A percentile compares a stretch with the other conserved stretches of the same genome.
phyloP scores from a whole-genome alignment of 1,140 invertebrate genomes.

The Diprion similis region DNA sequence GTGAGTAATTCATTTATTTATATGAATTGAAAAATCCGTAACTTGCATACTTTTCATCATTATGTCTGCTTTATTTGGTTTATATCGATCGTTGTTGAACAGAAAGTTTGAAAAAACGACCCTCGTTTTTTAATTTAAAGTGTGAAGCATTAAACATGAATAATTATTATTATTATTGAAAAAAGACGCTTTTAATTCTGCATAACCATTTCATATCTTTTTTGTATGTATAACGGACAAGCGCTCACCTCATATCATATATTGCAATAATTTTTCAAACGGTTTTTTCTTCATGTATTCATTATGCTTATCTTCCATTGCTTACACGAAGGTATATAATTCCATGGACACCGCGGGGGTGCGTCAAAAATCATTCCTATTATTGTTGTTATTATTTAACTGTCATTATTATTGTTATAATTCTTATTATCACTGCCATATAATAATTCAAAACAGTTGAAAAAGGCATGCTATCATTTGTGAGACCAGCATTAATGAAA shows the following conservation, averaged over 20 bases:
- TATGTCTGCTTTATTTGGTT: conserved; percentile 24
- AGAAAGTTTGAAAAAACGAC: neutral
- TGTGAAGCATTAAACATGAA: too few relatives aligned
- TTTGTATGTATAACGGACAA: too few relatives aligned
- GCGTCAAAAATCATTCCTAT: conserved; percentile 47
- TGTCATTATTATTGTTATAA: conserved; percentile 19
- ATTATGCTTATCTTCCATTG: conserved; percentile 37
- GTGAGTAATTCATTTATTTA: conserved; percentile 70
- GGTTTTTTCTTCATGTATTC: conserved; percentile 25
- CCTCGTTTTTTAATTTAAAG: too few relatives aligned
- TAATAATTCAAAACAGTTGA: conserved; percentile 19
- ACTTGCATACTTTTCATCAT: conserved; percentile 23
- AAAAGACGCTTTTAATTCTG: too few relatives aligned
- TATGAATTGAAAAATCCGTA: conserved; percentile 4
- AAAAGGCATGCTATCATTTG: neutral
- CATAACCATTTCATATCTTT: too few relatives aligned
- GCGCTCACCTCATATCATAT: too few relatives aligned
- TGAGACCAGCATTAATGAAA: too few relatives aligned
- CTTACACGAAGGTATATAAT: conserved; percentile 66
- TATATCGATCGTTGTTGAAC: conserved; percentile 8
- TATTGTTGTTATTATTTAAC: conserved; percentile 21
- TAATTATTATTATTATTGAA: too few relatives aligned
- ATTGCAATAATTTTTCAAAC: conserved; percentile 15
- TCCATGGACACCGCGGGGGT: conserved; percentile 66
- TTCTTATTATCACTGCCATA: conserved; percentile 16